Base-by-base conservation (phyloP, 2,797 vertebrate species). In the Ceryle rudis region DNA sequence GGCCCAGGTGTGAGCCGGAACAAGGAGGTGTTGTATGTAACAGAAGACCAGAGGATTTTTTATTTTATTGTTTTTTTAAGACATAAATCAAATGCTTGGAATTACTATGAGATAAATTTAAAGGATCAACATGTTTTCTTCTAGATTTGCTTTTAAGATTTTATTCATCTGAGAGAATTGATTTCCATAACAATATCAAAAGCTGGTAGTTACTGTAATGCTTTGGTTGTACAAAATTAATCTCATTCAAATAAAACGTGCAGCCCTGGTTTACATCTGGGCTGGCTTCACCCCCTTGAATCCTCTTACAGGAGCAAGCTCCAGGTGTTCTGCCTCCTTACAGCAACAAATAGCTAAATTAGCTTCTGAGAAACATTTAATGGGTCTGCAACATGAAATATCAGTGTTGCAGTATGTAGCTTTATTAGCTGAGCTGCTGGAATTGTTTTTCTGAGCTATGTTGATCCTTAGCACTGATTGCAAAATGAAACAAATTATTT, bases 371-470 rank as follows among this genome's bases (percentile, higher is more conserved):
- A 75, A 88, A 51, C 0, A 0, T 90, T 80, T 88, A 78, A 83
- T 74, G 85, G 67, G 72, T 31, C 64, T 83, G 87, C 79, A 39
- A 54, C 41, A 16, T 3, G 14, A 67, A 82, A 29, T 71, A 80
- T 22, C 61, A 39, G 82, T 20, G 52, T 81, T 90, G 79, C 75
- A 64, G 79, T 20, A 1, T 52, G 37, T 12, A n/a, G 80, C 75
- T 95, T 90, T 93, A 91, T 94, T 93, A 93, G 91, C 77, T 62
- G 88, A 94, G 80, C 90, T 90, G 73, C 77, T 65, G 73, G 87
- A 72, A 88, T 91, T 95, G 89, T 80, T 93, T 93, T 85, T 62
- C 87, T 71, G 65, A 91, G 82, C 93, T 74, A 10, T 51, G 44
- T 10, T 62, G 72, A 84, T 94, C 85, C 86, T 86, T 81, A 61